Percentiles rank a stretch among this genome's conserved stretches.
Conservation (phyloP, 2,797 vertebrate species). For the Echeneis naucrates region DNA sequence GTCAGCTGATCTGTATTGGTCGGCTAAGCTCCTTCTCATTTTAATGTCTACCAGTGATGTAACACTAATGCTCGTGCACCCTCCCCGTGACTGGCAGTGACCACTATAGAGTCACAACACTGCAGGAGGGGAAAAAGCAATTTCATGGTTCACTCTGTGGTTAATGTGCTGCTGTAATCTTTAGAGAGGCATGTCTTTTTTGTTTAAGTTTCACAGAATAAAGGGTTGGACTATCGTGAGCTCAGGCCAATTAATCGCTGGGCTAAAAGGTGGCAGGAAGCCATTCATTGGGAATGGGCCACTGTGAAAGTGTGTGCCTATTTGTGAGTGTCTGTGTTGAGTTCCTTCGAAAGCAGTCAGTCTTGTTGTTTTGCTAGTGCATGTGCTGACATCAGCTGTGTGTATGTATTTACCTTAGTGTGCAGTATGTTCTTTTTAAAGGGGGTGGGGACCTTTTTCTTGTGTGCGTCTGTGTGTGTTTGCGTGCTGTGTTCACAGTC, state of each 20-base stretch:
- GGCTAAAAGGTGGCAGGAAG: slow-evolving; percentile 71
- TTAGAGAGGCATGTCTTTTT: slow-evolving; percentile 84
- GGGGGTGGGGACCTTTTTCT: slow-evolving; percentile 32
- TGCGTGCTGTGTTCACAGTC: slow-evolving; percentile 74
- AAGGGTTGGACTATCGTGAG: slow-evolving; percentile 80
- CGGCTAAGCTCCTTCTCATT: slow-evolving; percentile 53
- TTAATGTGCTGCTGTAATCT: slow-evolving; percentile 86
- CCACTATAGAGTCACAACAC: slow-evolving; percentile 78
- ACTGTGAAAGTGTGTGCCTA: slow-evolving; percentile 35
- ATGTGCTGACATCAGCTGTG: slow-evolving; percentile 57
- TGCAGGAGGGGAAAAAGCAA: slow-evolving; percentile 87
- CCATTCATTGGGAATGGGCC: slow-evolving; percentile 48
- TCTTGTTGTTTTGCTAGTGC: slow-evolving; percentile 44
- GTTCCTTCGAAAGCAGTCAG: slow-evolving; percentile 41
- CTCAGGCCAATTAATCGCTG: slow-evolving; percentile 85
- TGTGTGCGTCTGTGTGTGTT: slow-evolving; percentile 56
- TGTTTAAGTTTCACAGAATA: slow-evolving; percentile 86
- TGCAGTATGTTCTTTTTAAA: slow-evolving; percentile 38
- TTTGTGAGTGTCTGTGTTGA: slow-evolving; percentile 37
- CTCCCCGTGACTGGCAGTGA: slow-evolving; percentile 64
- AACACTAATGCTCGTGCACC: slow-evolving; percentile 71
- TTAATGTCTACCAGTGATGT: slow-evolving; percentile 75
- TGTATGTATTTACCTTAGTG: slow-evolving; percentile 56
- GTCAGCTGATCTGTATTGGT: slow-evolving; percentile 50
- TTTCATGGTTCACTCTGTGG: slow-evolving; percentile 88